Base-by-base conservation (phyloP, 2,113 vertebrate genomes). In the Hemicordylus capensis region DNA sequence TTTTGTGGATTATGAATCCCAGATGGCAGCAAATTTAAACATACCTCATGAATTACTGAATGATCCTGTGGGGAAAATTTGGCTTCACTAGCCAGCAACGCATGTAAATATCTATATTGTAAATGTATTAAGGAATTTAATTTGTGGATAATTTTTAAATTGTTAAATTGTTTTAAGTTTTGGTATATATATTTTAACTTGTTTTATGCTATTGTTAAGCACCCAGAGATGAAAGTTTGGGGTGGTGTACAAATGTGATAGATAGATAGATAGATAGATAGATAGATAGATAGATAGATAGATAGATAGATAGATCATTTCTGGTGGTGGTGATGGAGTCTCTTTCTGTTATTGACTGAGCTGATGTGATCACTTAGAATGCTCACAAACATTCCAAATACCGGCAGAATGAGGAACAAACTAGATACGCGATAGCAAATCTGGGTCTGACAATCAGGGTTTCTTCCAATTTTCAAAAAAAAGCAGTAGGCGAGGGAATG, bases 1-100 rank as follows among this genome's bases (percentile, higher is more conserved):
- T 91, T 88, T 70, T 12, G 1, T 74, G 8, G 58, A 80, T 90
- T 84, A 87, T 73, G 88, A 92, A 95, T 83, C 72, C 81, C 87
- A 92, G 85, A 87, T 88, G 87, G 88, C 76, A 90, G 81, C 81
- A 86, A 89, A 48, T 28, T 70, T 80, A 89, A 22, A 59, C 76
- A 85, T 42, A 76, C 42, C 84, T 84, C 58, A 58, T 37, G 58
- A 46, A 74, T 80, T 67, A n/a, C 46, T 67, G 34, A 75, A 44
- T 48, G 76, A 51, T 3, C 8, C 37, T 76, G 28, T 73, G 76
- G 63, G 42, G 76, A 67, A 28, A 69, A 48, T 80, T 80, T 89
- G 44, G 59, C 69, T 74, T 73, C 37, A 17, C 48, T 66, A 80
- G n/a, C 17, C 63, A 81, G 66, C 51, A 31, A 81, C 56, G 6